These are phyloP conservation scores for Ptiloglossa arizonensis DNA, from an alignment of 1,140 invertebrate species.

Conservation along the genomic window DNA sequence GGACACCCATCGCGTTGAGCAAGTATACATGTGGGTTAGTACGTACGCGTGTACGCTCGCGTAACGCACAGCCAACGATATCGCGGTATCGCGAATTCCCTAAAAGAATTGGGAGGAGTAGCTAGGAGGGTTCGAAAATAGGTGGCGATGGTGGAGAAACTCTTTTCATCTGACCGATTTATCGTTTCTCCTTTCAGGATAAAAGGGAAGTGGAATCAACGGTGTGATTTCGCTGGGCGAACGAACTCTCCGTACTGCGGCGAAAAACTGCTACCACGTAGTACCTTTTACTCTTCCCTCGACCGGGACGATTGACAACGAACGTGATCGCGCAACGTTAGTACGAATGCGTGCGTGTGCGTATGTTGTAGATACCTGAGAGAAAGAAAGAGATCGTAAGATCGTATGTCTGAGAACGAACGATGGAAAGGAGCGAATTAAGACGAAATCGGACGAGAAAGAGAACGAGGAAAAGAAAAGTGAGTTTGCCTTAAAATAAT, in stretches of 20 bases:
- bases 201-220: constrained; percentile 64
- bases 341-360: constrained; percentile 49
- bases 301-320: constrained; percentile 60
- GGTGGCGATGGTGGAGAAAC: no score
- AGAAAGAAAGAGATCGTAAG: no score
- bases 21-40: no score
- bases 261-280: constrained; percentile 8
- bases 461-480: constrained; percentile 39
- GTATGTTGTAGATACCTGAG: constrained; percentile 19
- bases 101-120: no score
- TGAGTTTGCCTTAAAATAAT: constrained; percentile 71
- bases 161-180: constrained; percentile 19
- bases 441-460: no score
- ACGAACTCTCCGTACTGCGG: constrained; percentile 35
- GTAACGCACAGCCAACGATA: no score
- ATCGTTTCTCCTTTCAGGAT: constrained; percentile 54
- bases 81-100: no score
- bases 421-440: background rate
- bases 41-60: no score
- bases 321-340: constrained; percentile 59
- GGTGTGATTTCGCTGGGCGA: constrained; percentile 54
- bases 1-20: no score
- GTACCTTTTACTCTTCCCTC: constrained; percentile 43
- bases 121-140: no score
- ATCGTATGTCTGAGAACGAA: constrained; percentile 13